Evolutionary conservation across 2,113 vertebrate species (phyloP).

Genomic region (Psophia crepitans): DNA sequence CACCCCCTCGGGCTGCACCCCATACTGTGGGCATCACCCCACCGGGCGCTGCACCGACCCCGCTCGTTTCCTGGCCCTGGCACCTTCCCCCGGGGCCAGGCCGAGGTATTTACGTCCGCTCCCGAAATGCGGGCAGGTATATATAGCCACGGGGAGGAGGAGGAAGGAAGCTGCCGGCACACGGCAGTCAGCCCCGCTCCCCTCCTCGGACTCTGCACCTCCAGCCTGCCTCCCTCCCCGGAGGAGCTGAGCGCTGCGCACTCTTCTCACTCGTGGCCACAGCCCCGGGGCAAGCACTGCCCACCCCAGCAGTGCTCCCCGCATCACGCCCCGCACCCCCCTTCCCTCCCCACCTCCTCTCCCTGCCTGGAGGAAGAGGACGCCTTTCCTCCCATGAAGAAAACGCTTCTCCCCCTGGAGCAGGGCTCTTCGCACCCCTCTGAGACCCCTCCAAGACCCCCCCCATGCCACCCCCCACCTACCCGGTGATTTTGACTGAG

Average conservation of each 20-base stretch:
- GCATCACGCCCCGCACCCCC: neutral
- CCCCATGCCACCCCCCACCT: neutral
- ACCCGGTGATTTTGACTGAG: slow-evolving; percentile 94
- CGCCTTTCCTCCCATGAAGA: neutral
- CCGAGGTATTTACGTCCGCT: neutral
- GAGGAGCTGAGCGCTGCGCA: neutral
- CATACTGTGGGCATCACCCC: rapidly evolving
- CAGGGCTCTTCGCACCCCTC: neutral
- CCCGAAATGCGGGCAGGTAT: neutral
- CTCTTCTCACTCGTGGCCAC: neutral
- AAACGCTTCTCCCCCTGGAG: rapidly evolving
- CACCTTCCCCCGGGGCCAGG: neutral
- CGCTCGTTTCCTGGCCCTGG: neutral
- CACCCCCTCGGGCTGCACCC: neutral
- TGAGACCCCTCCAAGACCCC: no score
- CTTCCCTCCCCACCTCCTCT: neutral
- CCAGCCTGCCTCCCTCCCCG: rapidly evolving
- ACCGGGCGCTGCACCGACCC: rapidly evolving
- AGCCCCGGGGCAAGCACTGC: rapidly evolving
- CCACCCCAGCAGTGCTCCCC: neutral
- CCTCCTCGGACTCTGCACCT: neutral
- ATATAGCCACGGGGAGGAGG: neutral
- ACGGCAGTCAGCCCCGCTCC: neutral
- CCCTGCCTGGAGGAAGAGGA: neutral
- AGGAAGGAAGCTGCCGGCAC: neutral